Evolutionary conservation across 2,113 vertebrate species (phyloP).

Genomic region (Ctenodactylus gundi): DNA sequence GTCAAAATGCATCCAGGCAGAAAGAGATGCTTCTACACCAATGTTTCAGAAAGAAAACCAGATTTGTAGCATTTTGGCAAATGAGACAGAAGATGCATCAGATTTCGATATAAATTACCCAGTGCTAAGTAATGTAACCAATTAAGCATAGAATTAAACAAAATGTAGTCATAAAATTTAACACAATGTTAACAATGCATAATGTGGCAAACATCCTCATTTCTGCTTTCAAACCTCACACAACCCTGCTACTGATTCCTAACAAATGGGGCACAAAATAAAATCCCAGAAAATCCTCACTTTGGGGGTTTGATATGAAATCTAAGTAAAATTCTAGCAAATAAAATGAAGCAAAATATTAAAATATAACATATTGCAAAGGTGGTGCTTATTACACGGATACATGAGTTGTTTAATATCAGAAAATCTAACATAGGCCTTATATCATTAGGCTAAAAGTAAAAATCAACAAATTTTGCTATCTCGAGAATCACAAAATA

Average conservation of each 20-base stretch:
- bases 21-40: neutral
- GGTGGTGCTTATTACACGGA: neutral
- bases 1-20: neutral
- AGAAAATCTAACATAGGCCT: slow-evolving; percentile 7
- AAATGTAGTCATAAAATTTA: neutral
- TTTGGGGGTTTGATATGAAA: slow-evolving; percentile 37
- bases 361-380: slow-evolving; percentile 49
- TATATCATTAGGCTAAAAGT: slow-evolving; percentile 11
- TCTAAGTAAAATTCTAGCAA: slow-evolving; percentile 37
- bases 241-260: neutral
- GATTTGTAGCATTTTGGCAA: neutral
- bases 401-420: neutral
- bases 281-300: slow-evolving; percentile 4
- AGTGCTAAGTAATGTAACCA: neutral
- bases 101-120: neutral
- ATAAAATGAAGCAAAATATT: neutral
- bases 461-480: neutral
- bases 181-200: neutral
- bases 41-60: neutral
- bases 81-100: neutral
- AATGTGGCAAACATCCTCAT: neutral
- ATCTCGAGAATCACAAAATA: neutral
- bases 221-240: neutral
- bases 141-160: neutral
- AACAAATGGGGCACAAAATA: neutral